A percentile compares a stretch with the other conserved stretches of the same genome.
Evolutionary conservation across 2,113 vertebrate genomes (phyloP).

Genomic region (Chaenogobius annularis): DNA sequence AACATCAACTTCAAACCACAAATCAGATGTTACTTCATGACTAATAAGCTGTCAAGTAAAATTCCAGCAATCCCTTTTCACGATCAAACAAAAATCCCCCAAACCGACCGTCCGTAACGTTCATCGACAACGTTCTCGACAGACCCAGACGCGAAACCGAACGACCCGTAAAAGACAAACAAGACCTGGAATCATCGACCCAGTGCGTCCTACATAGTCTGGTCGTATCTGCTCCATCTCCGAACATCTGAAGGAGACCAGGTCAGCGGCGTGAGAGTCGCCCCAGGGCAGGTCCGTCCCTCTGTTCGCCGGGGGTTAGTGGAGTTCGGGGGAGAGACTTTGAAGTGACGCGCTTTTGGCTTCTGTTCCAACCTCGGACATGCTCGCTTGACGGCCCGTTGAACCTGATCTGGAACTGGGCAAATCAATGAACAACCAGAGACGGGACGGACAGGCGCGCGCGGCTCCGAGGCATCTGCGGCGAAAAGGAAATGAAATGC

Average conservation of each 20-base stretch:
- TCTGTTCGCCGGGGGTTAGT: constrained; percentile 25
- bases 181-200: constrained; percentile 1
- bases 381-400: constrained; percentile 64
- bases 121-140: constrained; percentile 18
- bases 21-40: too few species aligned
- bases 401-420: constrained; percentile 65
- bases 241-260: constrained; percentile 52
- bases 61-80: too few species aligned
- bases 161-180: constrained; percentile 36
- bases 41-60: neutral
- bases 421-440: constrained; percentile 69
- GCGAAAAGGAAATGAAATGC: neutral
- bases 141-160: constrained; percentile 32
- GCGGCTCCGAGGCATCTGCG: neutral
- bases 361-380: constrained; percentile 64
- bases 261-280: constrained; percentile 39
- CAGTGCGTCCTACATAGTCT: constrained; percentile 40
- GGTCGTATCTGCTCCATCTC: constrained; percentile 52
- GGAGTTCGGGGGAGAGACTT: constrained; percentile 38
- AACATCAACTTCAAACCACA: too few species aligned
- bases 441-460: constrained; percentile 32
- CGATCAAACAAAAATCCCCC: neutral
- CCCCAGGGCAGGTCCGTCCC: constrained; percentile 40
- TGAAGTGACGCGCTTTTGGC: constrained; percentile 61
- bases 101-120: neutral